Evolutionary conservation across 2,888 invertebrate species (phyloP), one percentile per base, ranked within the genome.

Genomic region (Phortica magna): DNA sequence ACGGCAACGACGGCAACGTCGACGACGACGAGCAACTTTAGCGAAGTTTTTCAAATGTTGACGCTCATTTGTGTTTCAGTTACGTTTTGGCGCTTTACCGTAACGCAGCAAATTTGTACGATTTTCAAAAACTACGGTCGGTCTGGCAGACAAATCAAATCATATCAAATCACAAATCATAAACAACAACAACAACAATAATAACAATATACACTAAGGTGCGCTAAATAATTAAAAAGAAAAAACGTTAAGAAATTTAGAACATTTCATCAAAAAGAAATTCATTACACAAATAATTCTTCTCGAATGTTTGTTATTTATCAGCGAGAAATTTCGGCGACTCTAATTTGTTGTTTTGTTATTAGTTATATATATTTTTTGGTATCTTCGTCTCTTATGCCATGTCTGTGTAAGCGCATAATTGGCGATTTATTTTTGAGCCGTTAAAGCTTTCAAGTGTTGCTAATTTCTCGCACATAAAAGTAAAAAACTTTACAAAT

Each of bases 31-130:
- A 22, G 61, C 17, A 22, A 61, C 22, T 61, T 73, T 39, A 12
- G 19, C 74, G 48, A 64, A 65, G 74, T 65, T 74, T 61, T 17
- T 31, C 75, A 74, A 71, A 68, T 6, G 61, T 2, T 59, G 22
- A 71, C 74, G 82, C 86, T 79, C 78, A 31, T 80, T 77, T 83
- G 77, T 79, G 86, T 79, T 83, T 84, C 80, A 85, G 86, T 87
- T 87, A 85, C 85, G 88, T 87, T 85, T 85, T 83, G 84, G 84
- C 85, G 88, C 83, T 85, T 85, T 85, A 85, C 85, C 88, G 85
- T 85, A 87, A 87, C 88, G 86, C 75, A 71, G 43, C 55, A 64
- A 31, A 31, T 31, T 31, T 42, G 31, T 55, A 57, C 85, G 82
- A 83, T 85, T 84, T 78, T 83, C 77, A 41, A 64, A 22, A 31